phyloP scores from a whole-genome alignment of 2,797 vertebrate genomes.

The Poeciliopsis gracilis region DNA sequence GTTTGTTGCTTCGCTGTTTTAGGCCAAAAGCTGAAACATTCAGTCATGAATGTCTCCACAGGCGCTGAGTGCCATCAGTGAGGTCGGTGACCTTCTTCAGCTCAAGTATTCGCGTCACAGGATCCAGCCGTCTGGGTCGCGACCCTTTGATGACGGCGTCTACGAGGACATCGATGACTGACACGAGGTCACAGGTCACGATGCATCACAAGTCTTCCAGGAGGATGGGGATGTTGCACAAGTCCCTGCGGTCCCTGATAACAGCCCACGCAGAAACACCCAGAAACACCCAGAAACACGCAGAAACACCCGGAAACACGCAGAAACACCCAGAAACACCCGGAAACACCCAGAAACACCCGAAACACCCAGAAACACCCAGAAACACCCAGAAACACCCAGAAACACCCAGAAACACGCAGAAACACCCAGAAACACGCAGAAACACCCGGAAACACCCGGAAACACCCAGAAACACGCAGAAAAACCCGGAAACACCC shows the following conservation, averaged over 20 bases:
- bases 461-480: no score
- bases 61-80: conserved; percentile 86
- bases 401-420: no score
- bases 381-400: no score
- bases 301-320: no score
- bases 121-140: conserved; percentile 80
- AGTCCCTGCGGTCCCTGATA: background rate
- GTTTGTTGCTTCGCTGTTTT: background rate
- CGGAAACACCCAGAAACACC: no score
- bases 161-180: conserved; percentile 70
- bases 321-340: no score
- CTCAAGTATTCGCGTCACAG: conserved; percentile 88
- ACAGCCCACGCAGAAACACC: no score
- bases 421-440: no score
- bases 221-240: conserved; percentile 35
- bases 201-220: conserved; percentile 55
- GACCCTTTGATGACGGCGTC: conserved; percentile 78
- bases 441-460: no score
- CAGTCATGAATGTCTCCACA: conserved; percentile 63
- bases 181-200: conserved; percentile 26
- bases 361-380: no score
- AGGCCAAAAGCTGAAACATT: background rate
- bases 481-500: no score
- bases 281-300: no score
- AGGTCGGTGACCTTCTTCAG: conserved; percentile 89